Evolutionary conservation across 1,140 invertebrate genomes (phyloP), one percentile per base, ranked within the genome.

Genomic region (Aphis gossypii): DNA sequence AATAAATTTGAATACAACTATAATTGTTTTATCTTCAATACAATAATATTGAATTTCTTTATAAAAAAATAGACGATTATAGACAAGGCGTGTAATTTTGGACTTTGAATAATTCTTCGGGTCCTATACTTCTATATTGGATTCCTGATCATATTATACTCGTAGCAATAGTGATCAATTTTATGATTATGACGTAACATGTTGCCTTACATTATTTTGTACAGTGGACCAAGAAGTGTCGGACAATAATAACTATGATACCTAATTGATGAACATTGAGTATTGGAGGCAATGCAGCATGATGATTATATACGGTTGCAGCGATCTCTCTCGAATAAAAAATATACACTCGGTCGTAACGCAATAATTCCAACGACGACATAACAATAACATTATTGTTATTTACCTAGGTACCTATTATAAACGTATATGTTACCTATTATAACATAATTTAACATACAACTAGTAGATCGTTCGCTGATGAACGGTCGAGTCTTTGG

Each of bases 231-330:
- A 30, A n/a, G 14, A n/a, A 76, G n/a, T n/a, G 14, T n/a, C 60
- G 4, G 18, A n/a, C n/a, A 76, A 76, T 35, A 76, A 76, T 76
- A n/a, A 68, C 14, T n/a, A 68, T n/a, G 60, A n/a, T 76, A 76
- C n/a, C 30, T n/a, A 76, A n/a, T 76, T 76, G 60, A 76, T n/a
- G 60, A 76, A n/a, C 60, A 76, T 68, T 76, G 60, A 76, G 60
- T n/a, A 35, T 35, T 18, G n/a, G 30, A 76, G 11, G 60, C n/a
- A n/a, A n/a, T 25, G 25, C n/a, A 76, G 30, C n/a, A 76, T 20
- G 30, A n/a, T 35, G 60, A 76, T 76, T 76, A 76, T 35, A 35
- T 35, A 30, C 60, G 60, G 30, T n/a, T 76, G 60, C 60, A 76
- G 30, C 60, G 30, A 76, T 76, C 60, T 76, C 60, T 76, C 60